Evolutionary conservation across 2,888 invertebrate species (phyloP).

Genomic region (Hermodice carunculata): DNA sequence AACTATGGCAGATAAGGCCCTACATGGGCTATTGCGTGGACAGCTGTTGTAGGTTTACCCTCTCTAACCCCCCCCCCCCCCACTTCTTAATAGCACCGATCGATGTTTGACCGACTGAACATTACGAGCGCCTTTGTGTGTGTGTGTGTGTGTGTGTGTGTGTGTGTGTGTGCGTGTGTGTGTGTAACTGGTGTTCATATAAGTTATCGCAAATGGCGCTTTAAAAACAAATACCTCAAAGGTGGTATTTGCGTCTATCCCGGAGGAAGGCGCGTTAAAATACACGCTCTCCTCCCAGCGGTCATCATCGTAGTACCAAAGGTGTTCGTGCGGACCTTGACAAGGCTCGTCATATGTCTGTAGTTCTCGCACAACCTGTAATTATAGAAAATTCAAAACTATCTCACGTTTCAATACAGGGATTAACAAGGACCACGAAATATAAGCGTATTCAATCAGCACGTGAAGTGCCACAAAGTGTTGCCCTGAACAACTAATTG

Average conservation of each 20-base stretch:
- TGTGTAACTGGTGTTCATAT: constrained; percentile 75
- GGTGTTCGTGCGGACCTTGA: constrained; percentile 52
- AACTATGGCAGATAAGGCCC: no score
- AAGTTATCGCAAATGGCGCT: constrained; percentile 94
- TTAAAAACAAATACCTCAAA: constrained; percentile 87
- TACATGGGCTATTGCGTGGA: no score
- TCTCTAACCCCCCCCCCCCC: no score
- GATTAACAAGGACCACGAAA: not conserved
- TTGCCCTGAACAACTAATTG: no score
- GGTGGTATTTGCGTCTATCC: constrained; percentile 93
- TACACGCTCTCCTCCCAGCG: constrained; percentile 62
- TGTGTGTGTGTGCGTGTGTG: no score
- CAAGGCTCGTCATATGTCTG: constrained; percentile 28
- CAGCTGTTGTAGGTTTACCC: no score
- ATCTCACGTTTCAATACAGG: not conserved
- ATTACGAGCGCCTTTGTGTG: no score
- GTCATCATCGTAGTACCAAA: constrained; percentile 64
- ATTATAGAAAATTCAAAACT: not conserved
- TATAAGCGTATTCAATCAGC: not conserved
- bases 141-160: no score
- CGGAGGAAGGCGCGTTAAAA: constrained; percentile 86
- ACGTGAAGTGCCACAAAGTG: not conserved
- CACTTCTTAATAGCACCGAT: no score
- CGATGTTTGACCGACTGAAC: no score
- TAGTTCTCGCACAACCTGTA: constrained; percentile 34